Evolutionary conservation across 2,888 invertebrate genomes (phyloP), one percentile per base, ranked within the genome.

Genomic region (Seladonia tumulorum): DNA sequence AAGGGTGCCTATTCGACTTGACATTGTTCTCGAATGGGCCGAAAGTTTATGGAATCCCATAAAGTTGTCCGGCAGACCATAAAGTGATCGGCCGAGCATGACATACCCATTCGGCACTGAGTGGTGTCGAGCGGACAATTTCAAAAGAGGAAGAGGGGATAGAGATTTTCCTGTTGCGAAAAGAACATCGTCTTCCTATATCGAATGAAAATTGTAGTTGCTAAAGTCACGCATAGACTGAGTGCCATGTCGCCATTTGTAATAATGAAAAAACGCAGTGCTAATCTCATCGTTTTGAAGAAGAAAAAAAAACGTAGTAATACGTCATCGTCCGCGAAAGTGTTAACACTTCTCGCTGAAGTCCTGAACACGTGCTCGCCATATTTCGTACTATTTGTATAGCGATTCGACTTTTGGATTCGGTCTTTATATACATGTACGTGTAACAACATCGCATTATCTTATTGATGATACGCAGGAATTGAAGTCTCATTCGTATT

Each of bases 381-480:
- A 42, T 63, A 63, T 57, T 77, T 53, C 82, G 70, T 42, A 66
- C 71, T 25, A 57, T 77, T 84, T 70, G 60, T 83, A 81, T 71
- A 42, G 70, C 49, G 47, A 72, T 49, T 66, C 71, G 71, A 74
- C 71, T 84, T 84, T 83, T 70, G 74, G 76, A 83, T 83, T 84
- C 73, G 49, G 83, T 84, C 77, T 83, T 84, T 79, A 74, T 83
- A 53, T 35, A 35, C 35, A 18, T 16, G 75, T 74, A 74, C 12
- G 66, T 70, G 49, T 76, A 76, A 76, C 39, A 63, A 77, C 68
- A 73, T 82, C 49, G 83, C 76, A 49, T 76, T 70, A 70, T 49
- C 47, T 42, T 77, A 74, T 63, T 39, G 42, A 83, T 39, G 42
- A 83, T 60, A 75, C 68, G 25, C 74, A 75, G 77, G 74, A 78